Evolutionary conservation across 2,888 invertebrate species (phyloP).

Genomic region (Oligia fasciuncula): DNA sequence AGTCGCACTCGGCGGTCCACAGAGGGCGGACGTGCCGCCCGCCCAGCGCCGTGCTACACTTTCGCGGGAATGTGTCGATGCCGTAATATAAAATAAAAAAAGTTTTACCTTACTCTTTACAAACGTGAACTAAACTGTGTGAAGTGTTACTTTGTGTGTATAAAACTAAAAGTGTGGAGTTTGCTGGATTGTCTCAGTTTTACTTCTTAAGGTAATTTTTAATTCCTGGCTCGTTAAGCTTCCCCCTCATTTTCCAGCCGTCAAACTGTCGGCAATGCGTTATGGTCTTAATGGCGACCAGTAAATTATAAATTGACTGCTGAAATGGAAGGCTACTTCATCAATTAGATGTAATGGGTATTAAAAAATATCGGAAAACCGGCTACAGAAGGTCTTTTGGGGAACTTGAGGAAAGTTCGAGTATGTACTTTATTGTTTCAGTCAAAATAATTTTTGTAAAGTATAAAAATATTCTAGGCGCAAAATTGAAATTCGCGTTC

Average conservation of each 20-base stretch:
- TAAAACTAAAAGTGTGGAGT: conserved; percentile 50
- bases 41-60: conserved; percentile 67
- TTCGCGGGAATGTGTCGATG: conserved; percentile 62
- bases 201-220: conserved; percentile 65
- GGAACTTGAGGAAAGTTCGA: conserved; percentile 1
- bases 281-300: conserved; percentile 48
- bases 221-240: conserved; percentile 53
- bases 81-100: conserved; percentile 42
- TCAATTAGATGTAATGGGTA: conserved; percentile 24
- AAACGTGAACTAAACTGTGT: conserved; percentile 47
- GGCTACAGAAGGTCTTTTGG: not conserved
- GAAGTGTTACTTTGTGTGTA: conserved; percentile 55
- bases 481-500: not conserved
- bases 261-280: conserved; percentile 52
- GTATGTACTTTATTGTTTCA: not conserved
- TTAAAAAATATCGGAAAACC: conserved; percentile 9
- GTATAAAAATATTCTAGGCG: not conserved
- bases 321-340: conserved; percentile 10
- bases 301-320: conserved; percentile 49
- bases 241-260: conserved; percentile 24
- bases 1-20: conserved; percentile 71
- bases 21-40: conserved; percentile 80
- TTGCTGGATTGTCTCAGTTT: conserved; percentile 64
- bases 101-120: conserved; percentile 41
- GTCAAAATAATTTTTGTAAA: not conserved